Conservation (phyloP, 2,888 invertebrate genomes). For the Pemphredon lugubris region DNA sequence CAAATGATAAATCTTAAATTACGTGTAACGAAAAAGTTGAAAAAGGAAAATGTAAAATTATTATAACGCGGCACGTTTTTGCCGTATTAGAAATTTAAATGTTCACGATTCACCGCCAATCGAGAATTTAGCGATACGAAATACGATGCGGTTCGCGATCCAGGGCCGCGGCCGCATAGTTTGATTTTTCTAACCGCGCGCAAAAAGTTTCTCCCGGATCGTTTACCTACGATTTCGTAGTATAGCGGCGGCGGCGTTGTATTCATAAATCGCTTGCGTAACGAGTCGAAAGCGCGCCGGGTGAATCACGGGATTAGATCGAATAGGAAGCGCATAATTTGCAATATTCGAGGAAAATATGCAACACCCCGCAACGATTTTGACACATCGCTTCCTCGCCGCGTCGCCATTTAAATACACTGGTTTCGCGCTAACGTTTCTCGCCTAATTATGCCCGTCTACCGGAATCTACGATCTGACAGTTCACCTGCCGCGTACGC, state of each 20-base stretch:
- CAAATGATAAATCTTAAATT: no score
- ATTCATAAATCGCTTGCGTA: conserved; percentile 34
- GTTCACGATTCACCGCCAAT: no score
- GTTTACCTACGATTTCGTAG: neutral
- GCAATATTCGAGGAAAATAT: conserved; percentile 13
- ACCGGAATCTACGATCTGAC: conserved; percentile 73
- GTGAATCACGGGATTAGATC: conserved; percentile 1
- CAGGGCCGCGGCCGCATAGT: no score
- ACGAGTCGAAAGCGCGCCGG: conserved; percentile 37
- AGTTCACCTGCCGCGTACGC: conserved; percentile 59
- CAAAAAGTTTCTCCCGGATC: conserved; percentile 1
- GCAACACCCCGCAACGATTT: conserved; percentile 47
- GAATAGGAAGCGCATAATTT: conserved; percentile 23
- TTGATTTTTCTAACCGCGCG: no score
- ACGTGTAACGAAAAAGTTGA: no score
- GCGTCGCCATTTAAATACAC: conserved; percentile 66
- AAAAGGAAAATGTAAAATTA: no score
- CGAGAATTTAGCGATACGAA: no score
- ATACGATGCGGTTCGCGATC: no score
- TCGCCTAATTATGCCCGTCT: conserved; percentile 72
- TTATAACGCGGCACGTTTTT: no score
- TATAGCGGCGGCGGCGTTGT: neutral
- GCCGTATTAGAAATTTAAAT: no score
- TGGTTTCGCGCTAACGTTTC: conserved; percentile 69
- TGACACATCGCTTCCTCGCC: conserved; percentile 68